Percentiles rank a stretch among this genome's conserved stretches.
Evolutionary conservation across 2,888 invertebrate genomes (phyloP).

Genomic region (Biston betularia): DNA sequence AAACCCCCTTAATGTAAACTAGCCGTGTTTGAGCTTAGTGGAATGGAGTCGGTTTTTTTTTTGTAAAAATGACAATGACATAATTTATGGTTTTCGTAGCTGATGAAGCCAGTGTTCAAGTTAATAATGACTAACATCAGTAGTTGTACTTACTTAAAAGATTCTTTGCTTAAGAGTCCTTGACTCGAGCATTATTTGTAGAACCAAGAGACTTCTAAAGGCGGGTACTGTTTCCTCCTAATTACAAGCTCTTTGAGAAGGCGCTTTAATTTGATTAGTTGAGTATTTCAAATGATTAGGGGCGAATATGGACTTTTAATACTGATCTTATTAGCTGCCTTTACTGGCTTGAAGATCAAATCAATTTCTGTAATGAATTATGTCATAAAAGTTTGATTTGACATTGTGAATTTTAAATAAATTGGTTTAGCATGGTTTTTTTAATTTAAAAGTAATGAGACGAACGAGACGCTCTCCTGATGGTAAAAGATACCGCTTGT

Average conservation of each 20-base stretch:
- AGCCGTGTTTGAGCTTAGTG: too few species aligned
- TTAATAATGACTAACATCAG: neutral
- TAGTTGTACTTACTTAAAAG: neutral
- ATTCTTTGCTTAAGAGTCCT: constrained; percentile 4
- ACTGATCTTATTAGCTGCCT: neutral
- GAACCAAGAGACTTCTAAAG: constrained; percentile 7
- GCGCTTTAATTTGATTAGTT: constrained; percentile 14
- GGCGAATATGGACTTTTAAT: constrained; percentile 2
- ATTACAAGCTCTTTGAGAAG: constrained; percentile 17
- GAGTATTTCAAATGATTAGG: constrained; percentile 3
- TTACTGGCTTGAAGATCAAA: neutral
- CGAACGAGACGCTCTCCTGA: too few species aligned
- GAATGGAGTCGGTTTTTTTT: too few species aligned
- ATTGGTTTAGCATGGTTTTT: too few species aligned
- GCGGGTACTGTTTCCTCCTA: constrained; percentile 14
- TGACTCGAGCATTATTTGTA: constrained; percentile 11
- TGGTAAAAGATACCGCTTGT: too few species aligned
- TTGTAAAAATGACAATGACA: too few species aligned
- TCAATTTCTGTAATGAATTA: neutral
- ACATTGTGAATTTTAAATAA: too few species aligned
- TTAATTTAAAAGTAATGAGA: too few species aligned
- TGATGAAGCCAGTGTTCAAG: neutral
- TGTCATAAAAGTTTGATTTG: too few species aligned
- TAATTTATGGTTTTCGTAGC: too few species aligned
- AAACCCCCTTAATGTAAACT: too few species aligned